A percentile compares a stretch with the other conserved stretches of the same genome.
phyloP scores from a whole-genome alignment of 2,888 invertebrate genomes.

The Nemurella pictetii region DNA sequence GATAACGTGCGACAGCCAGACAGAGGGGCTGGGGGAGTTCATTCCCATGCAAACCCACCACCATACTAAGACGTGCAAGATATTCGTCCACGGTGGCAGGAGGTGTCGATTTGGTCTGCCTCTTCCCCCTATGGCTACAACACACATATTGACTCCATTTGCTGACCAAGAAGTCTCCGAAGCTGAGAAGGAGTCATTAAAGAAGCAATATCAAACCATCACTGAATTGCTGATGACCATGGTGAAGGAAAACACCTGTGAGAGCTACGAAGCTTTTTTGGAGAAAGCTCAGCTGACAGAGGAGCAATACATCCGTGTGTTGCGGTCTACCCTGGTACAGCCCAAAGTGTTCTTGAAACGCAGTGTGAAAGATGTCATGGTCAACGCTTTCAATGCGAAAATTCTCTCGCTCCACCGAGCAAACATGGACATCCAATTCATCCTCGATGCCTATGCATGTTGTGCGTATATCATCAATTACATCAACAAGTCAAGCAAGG shows the following conservation, averaged over 20 bases:
- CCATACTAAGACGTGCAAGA: slow-evolving; percentile 43
- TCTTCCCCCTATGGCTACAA: slow-evolving; percentile 42
- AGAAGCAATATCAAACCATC: no score
- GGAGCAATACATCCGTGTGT: slow-evolving; percentile 37
- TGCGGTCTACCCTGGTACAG: slow-evolving; percentile 40
- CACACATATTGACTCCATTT: slow-evolving; percentile 33
- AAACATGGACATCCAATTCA: slow-evolving; percentile 50
- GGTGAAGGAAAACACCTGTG: no score
- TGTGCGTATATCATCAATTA: slow-evolving; percentile 47
- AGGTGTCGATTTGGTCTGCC: slow-evolving; percentile 43
- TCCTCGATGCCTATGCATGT: slow-evolving; percentile 48
- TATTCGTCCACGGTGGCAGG: slow-evolving; percentile 37
- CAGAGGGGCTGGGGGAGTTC: slow-evolving; percentile 38
- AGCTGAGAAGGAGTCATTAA: no score
- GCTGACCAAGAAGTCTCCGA: not conserved
- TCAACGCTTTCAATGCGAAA: slow-evolving; percentile 46
- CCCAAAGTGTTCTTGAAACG: slow-evolving; percentile 40
- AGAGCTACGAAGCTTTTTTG: not conserved
- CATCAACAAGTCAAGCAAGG: slow-evolving; percentile 43
- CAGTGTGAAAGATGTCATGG: slow-evolving; percentile 35
- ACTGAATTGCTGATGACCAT: no score
- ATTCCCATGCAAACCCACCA: slow-evolving; percentile 42
- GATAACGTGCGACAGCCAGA: slow-evolving; percentile 42
- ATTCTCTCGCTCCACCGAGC: slow-evolving; percentile 45
- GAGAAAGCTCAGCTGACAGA: slow-evolving; percentile 30